phyloP scores from a whole-genome alignment of 2,797 vertebrate genomes.

The Stomatorhinus walkeri region DNA sequence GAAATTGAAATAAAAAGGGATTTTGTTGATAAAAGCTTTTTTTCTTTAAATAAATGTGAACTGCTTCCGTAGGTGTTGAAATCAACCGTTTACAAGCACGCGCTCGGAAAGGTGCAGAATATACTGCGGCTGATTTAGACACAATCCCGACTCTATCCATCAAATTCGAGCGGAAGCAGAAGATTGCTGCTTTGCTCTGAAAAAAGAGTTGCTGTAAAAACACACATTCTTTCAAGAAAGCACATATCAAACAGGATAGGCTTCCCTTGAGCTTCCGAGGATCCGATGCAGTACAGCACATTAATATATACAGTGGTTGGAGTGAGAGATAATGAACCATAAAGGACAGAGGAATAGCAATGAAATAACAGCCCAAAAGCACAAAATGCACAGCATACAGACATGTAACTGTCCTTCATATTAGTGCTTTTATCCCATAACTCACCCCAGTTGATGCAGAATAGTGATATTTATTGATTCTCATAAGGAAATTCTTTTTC shows the following conservation, averaged over 20 bases:
- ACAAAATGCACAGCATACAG: not conserved
- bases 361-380: not conserved
- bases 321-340: not conserved
- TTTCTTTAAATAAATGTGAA: conserved; percentile 1
- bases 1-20: not conserved
- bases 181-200: not conserved
- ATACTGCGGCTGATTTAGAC: not conserved
- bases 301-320: not conserved
- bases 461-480: not conserved
- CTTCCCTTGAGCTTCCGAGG: not conserved
- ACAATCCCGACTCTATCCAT: not conserved
- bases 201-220: not conserved
- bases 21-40: conserved; percentile 31
- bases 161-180: not conserved
- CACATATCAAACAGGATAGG: not conserved
- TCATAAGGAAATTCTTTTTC: not conserved
- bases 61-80: not conserved
- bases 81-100: not conserved
- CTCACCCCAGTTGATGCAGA: not conserved
- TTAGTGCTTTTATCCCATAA: not conserved
- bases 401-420: not conserved
- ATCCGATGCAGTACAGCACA: not conserved
- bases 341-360: not conserved
- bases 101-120: not conserved
- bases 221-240: not conserved